phyloP scores from a whole-genome alignment of 2,113 vertebrate species.

The Ciconia boyciana region DNA sequence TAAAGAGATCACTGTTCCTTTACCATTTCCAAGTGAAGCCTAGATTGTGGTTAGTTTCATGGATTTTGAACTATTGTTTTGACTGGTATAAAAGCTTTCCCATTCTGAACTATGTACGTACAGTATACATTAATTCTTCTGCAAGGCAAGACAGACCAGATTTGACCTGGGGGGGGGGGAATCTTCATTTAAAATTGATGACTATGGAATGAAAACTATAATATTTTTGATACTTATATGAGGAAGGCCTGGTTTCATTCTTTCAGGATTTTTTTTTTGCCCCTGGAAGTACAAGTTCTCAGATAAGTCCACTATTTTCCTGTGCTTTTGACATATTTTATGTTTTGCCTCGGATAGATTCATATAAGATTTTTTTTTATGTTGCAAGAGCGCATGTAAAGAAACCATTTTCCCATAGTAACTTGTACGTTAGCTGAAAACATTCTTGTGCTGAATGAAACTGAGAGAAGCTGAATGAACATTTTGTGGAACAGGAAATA shows the following conservation, averaged over 20 bases:
- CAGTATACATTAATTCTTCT: background rate
- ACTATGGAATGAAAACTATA: background rate
- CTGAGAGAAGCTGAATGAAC: background rate
- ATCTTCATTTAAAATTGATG: background rate
- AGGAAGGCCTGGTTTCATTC: background rate
- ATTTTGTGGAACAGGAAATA: background rate
- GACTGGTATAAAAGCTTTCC: background rate
- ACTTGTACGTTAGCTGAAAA: background rate
- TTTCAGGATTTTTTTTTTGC: background rate
- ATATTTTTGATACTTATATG: background rate
- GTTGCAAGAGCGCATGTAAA: background rate
- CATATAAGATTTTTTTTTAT: background rate
- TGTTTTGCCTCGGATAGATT: background rate
- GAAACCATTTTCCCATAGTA: background rate
- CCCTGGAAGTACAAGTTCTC: background rate
- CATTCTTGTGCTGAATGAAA: background rate
- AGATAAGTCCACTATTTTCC: background rate
- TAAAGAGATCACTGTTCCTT: background rate
- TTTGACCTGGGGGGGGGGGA: background rate
- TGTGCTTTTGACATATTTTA: background rate
- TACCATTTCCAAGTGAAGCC: background rate
- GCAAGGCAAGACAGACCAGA: background rate
- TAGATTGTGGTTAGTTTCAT: background rate
- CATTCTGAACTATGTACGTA: background rate
- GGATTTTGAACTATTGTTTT: background rate